Base-by-base conservation (phyloP, 2,797 vertebrate genomes). In the Onychomys leucogaster region DNA sequence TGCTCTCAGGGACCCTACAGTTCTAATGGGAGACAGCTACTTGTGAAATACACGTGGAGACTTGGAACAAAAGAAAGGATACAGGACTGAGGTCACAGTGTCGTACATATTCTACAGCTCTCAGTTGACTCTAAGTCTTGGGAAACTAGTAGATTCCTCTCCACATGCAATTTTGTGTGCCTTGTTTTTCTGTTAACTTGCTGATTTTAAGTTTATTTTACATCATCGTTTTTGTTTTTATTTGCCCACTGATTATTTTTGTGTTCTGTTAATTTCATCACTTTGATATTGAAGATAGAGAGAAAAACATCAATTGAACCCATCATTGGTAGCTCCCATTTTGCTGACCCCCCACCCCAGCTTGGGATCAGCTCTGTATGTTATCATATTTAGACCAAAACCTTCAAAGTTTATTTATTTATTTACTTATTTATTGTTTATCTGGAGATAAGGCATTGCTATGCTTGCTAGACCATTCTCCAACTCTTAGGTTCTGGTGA, bases 1-100 rank as follows among this genome's bases (percentile, higher is more conserved):
- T 94, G 19, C 67, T 95, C 61, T 89, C 13, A 12, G 59, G 52
- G 37, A 91, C 25, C n/a, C 81, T 76, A 49, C 3, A 6, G 12
- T 52, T 91, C 80, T 82, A 37, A 73, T 7, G 61, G 46, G 71
- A 90, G 78, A 27, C 0, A 63, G 37, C 32, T 27, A 57, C 17
- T 43, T 0, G 0, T 16, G 17, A 4, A 55, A 1, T 6, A 3
- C 34, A 41, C 21, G 23, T 3, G 27, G 49, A 46, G 49, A 29
- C 14, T 37, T 27, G 2, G 25, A 75, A 82, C 2, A 8, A 91
- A 73, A 90, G 16, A 57, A 10, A 7, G 37, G 21, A 19, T 23
- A 25, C 52, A 6, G 21, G 43, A 11, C 46, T 63, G 32, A 37
- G 12, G 6, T 34, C 6, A 5, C 0, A 65, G 27, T 49, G 52